These are phyloP conservation scores for Prionchulus punctatus DNA, from an alignment of 2,888 invertebrate genomes.

Conservation along the genomic window DNA sequence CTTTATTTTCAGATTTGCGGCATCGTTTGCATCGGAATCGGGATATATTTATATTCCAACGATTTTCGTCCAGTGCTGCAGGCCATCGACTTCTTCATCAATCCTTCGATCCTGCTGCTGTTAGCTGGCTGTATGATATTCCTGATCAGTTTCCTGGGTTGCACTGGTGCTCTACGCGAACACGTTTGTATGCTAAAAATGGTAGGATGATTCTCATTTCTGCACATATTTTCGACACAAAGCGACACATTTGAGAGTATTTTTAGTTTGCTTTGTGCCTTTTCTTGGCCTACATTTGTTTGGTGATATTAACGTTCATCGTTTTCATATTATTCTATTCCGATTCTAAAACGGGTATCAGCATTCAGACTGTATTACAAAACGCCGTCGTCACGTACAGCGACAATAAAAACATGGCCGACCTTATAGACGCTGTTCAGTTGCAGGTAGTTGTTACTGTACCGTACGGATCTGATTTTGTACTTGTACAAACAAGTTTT, in stretches of 20 bases:
- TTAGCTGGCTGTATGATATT: constrained; percentile 4
- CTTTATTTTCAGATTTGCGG: constrained; percentile 6
- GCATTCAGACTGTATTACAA: constrained; percentile 24
- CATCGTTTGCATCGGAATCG: constrained; percentile 18
- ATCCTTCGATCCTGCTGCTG: constrained; percentile 8
- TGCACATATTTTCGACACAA: neutral
- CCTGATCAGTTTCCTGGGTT: constrained; percentile 6
- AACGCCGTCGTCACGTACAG: constrained; percentile 26
- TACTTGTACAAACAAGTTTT: constrained; percentile 9
- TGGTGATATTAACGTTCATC: constrained; percentile 24
- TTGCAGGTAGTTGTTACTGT: constrained; percentile 23
- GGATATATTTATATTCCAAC: constrained; percentile 27
- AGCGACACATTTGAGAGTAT: neutral
- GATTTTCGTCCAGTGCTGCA: constrained; percentile 17
- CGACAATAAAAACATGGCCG: constrained; percentile 27
- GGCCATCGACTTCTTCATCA: constrained; percentile 8
- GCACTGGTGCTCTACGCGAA: constrained; percentile 8
- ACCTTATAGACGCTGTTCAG: constrained; percentile 28
- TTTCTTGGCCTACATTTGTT: constrained; percentile 24
- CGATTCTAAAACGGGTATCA: constrained; percentile 23
- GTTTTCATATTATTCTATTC: constrained; percentile 30
- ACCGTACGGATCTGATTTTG: neutral
- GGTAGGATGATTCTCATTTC: constrained; percentile 3
- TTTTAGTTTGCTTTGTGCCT: constrained; percentile 27
- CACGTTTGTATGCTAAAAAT: constrained; percentile 2